Conservation (phyloP, 2,113 vertebrate species). For the Calyptomena viridis region DNA sequence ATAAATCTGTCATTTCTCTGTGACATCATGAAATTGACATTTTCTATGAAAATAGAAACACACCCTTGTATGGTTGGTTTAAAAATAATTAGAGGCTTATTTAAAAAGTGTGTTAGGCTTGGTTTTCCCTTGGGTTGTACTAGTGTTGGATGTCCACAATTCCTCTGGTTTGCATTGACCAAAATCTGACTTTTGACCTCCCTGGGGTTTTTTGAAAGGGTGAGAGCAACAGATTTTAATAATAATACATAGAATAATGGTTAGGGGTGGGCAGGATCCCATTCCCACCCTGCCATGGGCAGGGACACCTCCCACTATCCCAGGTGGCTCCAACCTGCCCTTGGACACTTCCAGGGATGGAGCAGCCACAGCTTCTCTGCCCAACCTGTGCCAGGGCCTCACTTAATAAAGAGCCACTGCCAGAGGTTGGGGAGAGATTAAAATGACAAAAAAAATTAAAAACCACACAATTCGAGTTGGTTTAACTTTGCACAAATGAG, state of each 20-base stretch:
- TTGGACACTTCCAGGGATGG: background rate
- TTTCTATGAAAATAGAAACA: slow-evolving; percentile 55
- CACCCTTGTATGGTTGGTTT: background rate
- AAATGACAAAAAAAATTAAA: too few relatives aligned
- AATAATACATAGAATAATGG: too few relatives aligned
- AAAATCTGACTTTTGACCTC: too few relatives aligned
- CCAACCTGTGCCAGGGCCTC: too few relatives aligned
- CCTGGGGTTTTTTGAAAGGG: too few relatives aligned
- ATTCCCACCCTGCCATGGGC: too few relatives aligned
- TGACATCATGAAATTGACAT: too few relatives aligned
- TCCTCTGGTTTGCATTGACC: too few relatives aligned
- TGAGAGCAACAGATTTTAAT: too few relatives aligned
- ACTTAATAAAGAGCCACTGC: too few relatives aligned
- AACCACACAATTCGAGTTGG: background rate
- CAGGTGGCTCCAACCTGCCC: background rate
- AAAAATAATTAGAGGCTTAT: background rate
- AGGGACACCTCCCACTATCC: background rate
- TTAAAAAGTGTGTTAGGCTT: background rate
- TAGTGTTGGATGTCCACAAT: background rate
- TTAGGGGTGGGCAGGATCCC: too few relatives aligned
- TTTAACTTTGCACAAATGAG: slow-evolving; percentile 22
- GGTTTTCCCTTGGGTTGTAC: background rate
- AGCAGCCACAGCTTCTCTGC: background rate
- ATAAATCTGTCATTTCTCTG: background rate
- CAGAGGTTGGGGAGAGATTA: too few relatives aligned